Evolutionary conservation across 2,888 invertebrate species (phyloP), one percentile per base, ranked within the genome.

Genomic region (Stegana nigrithorax): DNA sequence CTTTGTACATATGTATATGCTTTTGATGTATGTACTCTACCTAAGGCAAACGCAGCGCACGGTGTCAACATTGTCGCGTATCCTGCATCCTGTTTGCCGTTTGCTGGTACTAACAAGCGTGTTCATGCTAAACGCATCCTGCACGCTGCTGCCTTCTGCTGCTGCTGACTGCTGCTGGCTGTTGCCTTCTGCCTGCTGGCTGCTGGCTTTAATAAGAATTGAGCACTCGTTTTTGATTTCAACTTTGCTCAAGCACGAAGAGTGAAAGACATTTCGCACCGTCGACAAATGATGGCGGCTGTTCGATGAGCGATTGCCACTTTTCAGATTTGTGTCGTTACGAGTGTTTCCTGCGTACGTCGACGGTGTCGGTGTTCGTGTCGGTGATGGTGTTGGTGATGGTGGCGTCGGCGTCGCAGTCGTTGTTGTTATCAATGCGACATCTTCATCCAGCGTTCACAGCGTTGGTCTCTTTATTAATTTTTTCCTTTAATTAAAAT

Each of bases 51-150:
- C 55, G 64, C 29, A 29, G 29, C 65, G 66, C 65, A 65, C 64
- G 69, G 67, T 72, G 74, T 64, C 66, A 72, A 71, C 75, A 71
- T 65, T 70, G 68, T 71, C 71, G 70, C 74, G 72, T 65, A 67
- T 68, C 66, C 67, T 71, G 70, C 51, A 65, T 56, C 27, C 63
- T 26, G 45, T 29, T 59, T 66, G 47, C 65, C 51, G 56, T 47
- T 60, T 56, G 60, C 42, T 26, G 59, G 12, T 62, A 53, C 58
- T 59, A 65, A 62, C 64, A 61, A 65, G 62, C 64, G 59, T 61
- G 55, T 58, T 61, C 45, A 32, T 61, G 59, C 69, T 67, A 12
- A 26, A 27, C 56, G 56, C 29, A 61, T 56, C 51, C 39, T 62
- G 57, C 62, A 73, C 71, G 77, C 73, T 66, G 63, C 57, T 39